A percentile compares a stretch with the other conserved stretches of the same genome.
phyloP scores from a whole-genome alignment of 2,797 vertebrate species.

The Leptoclinus maculatus region DNA sequence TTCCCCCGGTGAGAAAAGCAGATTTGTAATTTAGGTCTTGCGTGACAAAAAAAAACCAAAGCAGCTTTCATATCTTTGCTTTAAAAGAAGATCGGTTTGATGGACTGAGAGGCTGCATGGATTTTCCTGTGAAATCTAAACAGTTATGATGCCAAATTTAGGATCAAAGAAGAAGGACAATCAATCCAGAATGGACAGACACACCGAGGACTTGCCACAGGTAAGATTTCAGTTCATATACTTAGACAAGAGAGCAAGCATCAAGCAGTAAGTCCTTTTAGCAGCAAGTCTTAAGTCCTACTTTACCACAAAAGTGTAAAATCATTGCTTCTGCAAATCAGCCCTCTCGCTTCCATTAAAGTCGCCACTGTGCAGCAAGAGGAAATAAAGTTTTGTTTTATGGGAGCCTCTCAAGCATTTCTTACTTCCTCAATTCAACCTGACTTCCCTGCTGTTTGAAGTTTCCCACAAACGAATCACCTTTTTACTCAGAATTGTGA shows the following conservation, averaged over 20 bases:
- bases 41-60: not conserved
- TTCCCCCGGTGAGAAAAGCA: not conserved
- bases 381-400: not conserved
- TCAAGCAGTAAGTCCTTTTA: not conserved
- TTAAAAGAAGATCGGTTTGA: not conserved
- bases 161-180: slow-evolving; percentile 67
- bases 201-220: slow-evolving; percentile 70
- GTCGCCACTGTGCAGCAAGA: not conserved
- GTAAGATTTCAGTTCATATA: slow-evolving; percentile 60
- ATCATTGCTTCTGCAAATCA: slow-evolving; percentile 6
- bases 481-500: slow-evolving; percentile 6
- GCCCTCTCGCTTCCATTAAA: slow-evolving; percentile 31
- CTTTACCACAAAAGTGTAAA: not conserved
- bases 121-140: not conserved
- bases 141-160: slow-evolving; percentile 50
- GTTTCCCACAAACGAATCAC: slow-evolving; percentile 33
- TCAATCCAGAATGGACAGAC: slow-evolving; percentile 43
- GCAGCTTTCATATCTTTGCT: not conserved
- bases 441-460: slow-evolving; percentile 36
- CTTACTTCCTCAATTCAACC: slow-evolving; percentile 65
- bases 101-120: slow-evolving; percentile 1
- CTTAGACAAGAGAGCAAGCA: not conserved
- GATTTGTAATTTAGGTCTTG: not conserved
- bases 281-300: not conserved
- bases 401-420: not conserved